Conservation (phyloP, 2,888 invertebrate species). For the Gymnosoma rotundatum region DNA sequence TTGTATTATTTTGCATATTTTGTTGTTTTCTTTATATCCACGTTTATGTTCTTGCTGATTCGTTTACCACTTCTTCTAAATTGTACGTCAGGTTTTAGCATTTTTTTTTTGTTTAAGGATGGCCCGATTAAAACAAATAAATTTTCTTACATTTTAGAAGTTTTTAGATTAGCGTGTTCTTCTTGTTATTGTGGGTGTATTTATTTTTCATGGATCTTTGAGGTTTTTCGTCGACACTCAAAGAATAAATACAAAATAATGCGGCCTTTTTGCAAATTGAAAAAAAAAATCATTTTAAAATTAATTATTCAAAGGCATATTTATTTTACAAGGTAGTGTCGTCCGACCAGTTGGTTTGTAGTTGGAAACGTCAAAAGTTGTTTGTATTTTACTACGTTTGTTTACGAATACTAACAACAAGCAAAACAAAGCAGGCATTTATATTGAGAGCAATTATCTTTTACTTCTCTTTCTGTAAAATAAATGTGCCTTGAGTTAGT, state of each 20-base stretch:
- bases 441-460: too few species aligned
- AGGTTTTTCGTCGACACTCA: slow-evolving; percentile 16
- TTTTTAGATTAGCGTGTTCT: slow-evolving; percentile 70
- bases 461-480: too few species aligned
- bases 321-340: too few species aligned
- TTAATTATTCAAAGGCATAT: too few species aligned
- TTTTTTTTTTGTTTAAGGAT: slow-evolving; percentile 23
- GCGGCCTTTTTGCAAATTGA: too few species aligned
- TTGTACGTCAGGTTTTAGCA: neutral
- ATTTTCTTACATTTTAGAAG: slow-evolving; percentile 65
- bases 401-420: too few species aligned
- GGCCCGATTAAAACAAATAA: slow-evolving; percentile 64
- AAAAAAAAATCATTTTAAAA: too few species aligned
- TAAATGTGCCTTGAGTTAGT: too few species aligned
- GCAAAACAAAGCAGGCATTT: too few species aligned
- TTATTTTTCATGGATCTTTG: neutral
- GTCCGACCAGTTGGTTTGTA: too few species aligned
- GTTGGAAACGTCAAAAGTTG: too few species aligned
- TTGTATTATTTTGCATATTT: neutral
- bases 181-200: neutral
- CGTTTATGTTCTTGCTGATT: slow-evolving; percentile 51
- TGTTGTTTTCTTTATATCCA: slow-evolving; percentile 8
- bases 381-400: too few species aligned
- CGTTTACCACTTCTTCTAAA: slow-evolving; percentile 26
- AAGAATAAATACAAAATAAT: neutral